Conservation (phyloP, 2,888 invertebrate genomes). For the Tipula vernalis region DNA sequence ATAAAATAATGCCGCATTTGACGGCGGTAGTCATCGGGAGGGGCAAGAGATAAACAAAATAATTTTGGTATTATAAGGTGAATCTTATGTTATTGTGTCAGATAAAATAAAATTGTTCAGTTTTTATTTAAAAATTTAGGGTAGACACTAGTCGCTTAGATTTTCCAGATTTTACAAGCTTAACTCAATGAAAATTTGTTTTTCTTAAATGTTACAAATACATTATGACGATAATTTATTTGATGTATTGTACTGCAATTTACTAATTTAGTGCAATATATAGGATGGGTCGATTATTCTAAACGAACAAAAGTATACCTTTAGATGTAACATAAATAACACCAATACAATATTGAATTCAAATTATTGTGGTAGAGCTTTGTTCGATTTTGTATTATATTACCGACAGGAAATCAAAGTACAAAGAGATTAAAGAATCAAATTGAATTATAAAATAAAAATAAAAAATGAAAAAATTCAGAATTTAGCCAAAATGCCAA, state of each 20-base stretch:
- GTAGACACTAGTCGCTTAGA: too few species aligned
- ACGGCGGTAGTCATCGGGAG: background rate
- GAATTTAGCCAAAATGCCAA: background rate
- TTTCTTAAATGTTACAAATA: too few species aligned
- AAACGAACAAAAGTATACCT: background rate
- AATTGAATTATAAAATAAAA: constrained; percentile 4
- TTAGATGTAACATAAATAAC: background rate
- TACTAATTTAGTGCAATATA: background rate
- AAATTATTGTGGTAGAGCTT: background rate
- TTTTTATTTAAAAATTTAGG: too few species aligned
- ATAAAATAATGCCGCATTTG: background rate
- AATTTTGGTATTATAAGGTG: background rate
- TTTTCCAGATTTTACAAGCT: background rate
- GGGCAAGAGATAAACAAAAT: background rate
- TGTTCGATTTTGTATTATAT: background rate
- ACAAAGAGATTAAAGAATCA: background rate
- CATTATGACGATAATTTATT: background rate
- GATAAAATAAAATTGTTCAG: too few species aligned
- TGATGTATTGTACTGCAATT: background rate
- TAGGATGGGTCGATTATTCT: background rate
- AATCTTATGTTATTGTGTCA: too few species aligned
- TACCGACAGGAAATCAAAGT: background rate
- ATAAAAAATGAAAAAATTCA: background rate
- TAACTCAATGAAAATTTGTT: too few species aligned
- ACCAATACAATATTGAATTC: background rate